These are phyloP conservation scores for Odontophorus gujanensis DNA, from an alignment of 2,113 vertebrate species.

Conservation along the genomic window DNA sequence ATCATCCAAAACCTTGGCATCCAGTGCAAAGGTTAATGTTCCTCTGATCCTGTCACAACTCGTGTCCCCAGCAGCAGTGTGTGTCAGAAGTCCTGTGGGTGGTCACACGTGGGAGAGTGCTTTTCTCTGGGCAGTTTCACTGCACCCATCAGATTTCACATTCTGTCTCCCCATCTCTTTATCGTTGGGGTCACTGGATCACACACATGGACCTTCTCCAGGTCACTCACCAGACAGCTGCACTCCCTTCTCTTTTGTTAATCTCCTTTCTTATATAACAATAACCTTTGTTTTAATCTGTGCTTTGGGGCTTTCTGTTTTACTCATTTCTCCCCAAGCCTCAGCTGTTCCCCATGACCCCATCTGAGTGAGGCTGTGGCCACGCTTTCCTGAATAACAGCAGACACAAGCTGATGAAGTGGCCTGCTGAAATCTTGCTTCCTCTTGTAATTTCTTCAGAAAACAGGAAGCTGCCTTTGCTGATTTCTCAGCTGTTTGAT, in stretches of 20 bases:
- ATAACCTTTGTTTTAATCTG: not conserved
- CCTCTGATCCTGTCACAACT: not conserved
- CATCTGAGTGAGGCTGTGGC: not conserved
- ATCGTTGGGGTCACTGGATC: not conserved
- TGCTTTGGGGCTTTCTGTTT: not conserved
- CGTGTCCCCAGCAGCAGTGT: not conserved
- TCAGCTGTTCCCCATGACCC: not conserved
- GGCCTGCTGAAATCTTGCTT: not conserved
- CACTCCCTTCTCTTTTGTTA: not conserved
- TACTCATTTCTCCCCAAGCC: not conserved
- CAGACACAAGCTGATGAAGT: not conserved
- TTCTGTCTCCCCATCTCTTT: not conserved
- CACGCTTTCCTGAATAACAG: not conserved
- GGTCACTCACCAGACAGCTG: not conserved
- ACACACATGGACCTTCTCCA: not conserved
- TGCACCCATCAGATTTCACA: not conserved
- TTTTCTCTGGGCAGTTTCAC: not conserved
- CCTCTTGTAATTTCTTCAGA: not conserved
- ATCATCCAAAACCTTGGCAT: conserved; percentile 84
- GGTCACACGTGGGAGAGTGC: rapidly evolving
- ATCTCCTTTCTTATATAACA: not conserved
- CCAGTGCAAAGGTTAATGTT: conserved; percentile 85
- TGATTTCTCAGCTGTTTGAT: not conserved
- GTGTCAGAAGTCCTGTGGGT: not conserved
- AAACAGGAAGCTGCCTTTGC: not conserved